Conservation (phyloP, 2,797 vertebrate genomes). For the Petrocephalus sullivani region DNA sequence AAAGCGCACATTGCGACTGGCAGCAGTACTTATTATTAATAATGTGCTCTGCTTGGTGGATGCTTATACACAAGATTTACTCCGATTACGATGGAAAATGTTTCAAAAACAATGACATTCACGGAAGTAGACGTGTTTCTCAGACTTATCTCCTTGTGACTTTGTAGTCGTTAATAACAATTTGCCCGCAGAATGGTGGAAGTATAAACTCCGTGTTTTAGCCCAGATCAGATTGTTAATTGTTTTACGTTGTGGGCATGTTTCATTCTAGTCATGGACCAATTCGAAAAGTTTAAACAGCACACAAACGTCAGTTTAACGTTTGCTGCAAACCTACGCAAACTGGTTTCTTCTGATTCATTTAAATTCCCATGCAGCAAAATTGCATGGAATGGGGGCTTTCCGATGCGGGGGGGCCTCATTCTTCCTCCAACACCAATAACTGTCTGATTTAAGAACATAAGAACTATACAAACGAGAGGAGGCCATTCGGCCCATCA, state of each 20-base stretch:
- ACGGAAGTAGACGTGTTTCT: neutral
- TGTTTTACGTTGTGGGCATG: neutral
- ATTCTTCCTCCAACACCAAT: neutral
- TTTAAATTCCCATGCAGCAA: neutral
- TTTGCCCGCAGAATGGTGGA: neutral
- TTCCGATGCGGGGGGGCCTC: neutral
- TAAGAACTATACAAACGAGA: no score
- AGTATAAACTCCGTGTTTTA: neutral
- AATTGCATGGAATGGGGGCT: neutral
- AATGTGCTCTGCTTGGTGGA: neutral
- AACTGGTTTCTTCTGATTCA: neutral
- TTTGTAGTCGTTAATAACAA: neutral
- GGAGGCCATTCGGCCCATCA: no score
- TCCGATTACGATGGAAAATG: neutral
- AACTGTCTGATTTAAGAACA: neutral
- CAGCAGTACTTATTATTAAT: neutral
- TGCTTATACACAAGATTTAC: neutral
- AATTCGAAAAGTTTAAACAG: neutral
- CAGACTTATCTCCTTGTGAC: neutral
- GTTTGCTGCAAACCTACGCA: neutral
- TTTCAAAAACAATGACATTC: neutral
- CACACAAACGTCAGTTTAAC: neutral
- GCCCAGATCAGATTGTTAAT: neutral
- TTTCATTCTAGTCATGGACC: neutral
- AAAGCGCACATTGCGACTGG: neutral